Base-by-base conservation (phyloP, 2,888 invertebrate genomes). In the Mesochorus sp. region DNA sequence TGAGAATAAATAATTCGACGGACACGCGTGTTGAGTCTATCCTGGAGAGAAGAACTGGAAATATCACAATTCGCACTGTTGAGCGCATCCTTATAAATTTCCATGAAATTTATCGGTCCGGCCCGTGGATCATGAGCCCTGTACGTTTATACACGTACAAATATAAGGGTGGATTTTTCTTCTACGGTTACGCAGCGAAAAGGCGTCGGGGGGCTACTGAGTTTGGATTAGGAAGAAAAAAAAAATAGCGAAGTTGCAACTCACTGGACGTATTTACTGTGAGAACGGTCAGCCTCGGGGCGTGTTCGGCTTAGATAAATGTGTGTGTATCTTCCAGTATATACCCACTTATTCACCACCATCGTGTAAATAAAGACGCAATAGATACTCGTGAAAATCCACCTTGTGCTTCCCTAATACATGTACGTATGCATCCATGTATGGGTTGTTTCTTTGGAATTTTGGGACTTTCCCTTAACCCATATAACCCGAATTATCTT, bases 241-340 rank as follows among this genome's bases (percentile, higher is more conserved):
- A 85, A 85, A 86, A 84, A 82, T n/a, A n/a, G n/a, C n/a, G n/a
- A 88, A 90, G 87, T 90, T 90, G 90, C 91, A 90, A 90, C 90
- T 91, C 91, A 91, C 90, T 88, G 87, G 85, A 86, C 84, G 86
- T 90, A 91, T 91, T 90, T 91, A 91, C 88, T 86, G 90, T 91
- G 90, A 89, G 91, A 90, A 90, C 88, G 89, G 88, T 88, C 89
- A 88, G 88, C 81, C 81, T 82, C 70, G 79, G 82, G 70, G 80
- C 64, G 55, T 79, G 75, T 34, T 28, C 34, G 70, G 28, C 47
- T 31, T 10, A 21, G 1, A 39, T 24, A 57, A 21, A 57, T 37
- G 21, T 17, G 3, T 21, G 8, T 24, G 14, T 21, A 37, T 61
- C 14, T 34, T 80, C 3, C 47, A 14, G 37, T 61, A 39, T 59